Evolutionary conservation across 2,888 invertebrate genomes (phyloP).

Genomic region (Phalera bucephala): DNA sequence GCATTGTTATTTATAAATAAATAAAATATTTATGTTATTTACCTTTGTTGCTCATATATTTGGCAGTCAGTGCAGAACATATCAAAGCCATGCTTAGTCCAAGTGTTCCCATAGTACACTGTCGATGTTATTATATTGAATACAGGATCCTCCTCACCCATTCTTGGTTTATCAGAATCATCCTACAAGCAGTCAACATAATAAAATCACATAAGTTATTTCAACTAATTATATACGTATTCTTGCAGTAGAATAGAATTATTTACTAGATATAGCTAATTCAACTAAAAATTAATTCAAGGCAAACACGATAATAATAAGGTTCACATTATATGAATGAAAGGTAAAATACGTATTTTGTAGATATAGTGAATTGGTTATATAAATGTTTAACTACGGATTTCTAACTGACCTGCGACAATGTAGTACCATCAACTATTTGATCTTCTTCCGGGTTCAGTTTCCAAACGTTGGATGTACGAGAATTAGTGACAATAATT

Average conservation of each 20-base stretch:
- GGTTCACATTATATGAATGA: conserved; percentile 33
- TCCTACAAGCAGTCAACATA: conserved; percentile 51
- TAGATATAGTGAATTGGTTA: conserved; percentile 53
- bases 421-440: conserved; percentile 86
- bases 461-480: conserved; percentile 93
- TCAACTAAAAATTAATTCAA: conserved; percentile 36
- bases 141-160: conserved; percentile 85
- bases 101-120: conserved; percentile 85
- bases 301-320: conserved; percentile 38
- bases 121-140: conserved; percentile 91
- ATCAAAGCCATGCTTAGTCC: conserved; percentile 86
- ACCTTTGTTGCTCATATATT: conserved; percentile 78
- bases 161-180: conserved; percentile 64
- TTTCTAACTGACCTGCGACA: conserved; percentile 75
- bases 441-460: conserved; percentile 89
- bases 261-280: conserved; percentile 6
- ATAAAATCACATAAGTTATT: conserved; percentile 1
- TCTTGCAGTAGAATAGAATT: conserved; percentile 10
- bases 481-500: conserved; percentile 89
- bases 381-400: conserved; percentile 49
- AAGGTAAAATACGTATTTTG: conserved; percentile 31
- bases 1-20: too few species aligned
- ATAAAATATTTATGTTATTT: conserved; percentile 23
- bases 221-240: conserved; percentile 1
- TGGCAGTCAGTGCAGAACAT: conserved; percentile 86